A percentile compares a stretch with the other conserved stretches of the same genome.
These are phyloP conservation scores for Pseudopleuronectes americanus DNA, from an alignment of 2,797 vertebrate genomes.

Conservation along the genomic window DNA sequence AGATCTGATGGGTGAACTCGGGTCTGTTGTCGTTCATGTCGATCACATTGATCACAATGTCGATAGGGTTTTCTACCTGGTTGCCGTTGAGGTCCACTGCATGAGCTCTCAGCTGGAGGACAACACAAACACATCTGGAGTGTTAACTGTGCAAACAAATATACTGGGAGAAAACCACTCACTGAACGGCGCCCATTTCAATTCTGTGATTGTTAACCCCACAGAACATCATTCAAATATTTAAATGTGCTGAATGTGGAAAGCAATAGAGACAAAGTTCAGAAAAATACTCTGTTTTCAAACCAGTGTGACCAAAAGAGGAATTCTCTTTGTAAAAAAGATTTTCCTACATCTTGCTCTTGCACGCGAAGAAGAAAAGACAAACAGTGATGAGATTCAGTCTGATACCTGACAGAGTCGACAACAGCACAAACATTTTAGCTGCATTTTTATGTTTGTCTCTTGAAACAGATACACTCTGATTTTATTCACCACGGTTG, in stretches of 20 bases:
- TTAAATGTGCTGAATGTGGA: slow-evolving; percentile 1
- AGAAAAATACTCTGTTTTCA: slow-evolving; percentile 17
- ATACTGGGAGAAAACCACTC: background rate
- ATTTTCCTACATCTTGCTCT: slow-evolving; percentile 9
- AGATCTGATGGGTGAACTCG: slow-evolving; percentile 95
- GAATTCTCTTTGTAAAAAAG: slow-evolving; percentile 5
- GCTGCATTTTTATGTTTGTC: slow-evolving; percentile 10
- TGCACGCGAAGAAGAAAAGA: slow-evolving; percentile 15
- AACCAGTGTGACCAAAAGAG: slow-evolving; percentile 5
- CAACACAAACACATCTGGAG: slow-evolving; percentile 55
- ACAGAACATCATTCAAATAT: slow-evolving; percentile 2
- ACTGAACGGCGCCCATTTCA: slow-evolving; percentile 1
- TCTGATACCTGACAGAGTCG: slow-evolving; percentile 20
- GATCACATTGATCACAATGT: slow-evolving; percentile 98
- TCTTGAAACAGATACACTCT: slow-evolving; percentile 29
- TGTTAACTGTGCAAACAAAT: slow-evolving; percentile 33
- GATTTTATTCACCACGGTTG: slow-evolving; percentile 31
- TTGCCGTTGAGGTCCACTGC: slow-evolving; percentile 99
- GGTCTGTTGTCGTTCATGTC: slow-evolving; percentile 99
- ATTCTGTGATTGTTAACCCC: background rate
- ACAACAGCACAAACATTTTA: slow-evolving; percentile 17
- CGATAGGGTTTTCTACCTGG: slow-evolving; percentile 98
- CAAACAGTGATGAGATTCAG: slow-evolving; percentile 27
- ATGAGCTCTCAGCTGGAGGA: slow-evolving; percentile 91
- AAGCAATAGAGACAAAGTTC: background rate